Evolutionary conservation across 2,797 vertebrate species (phyloP), one percentile per base, ranked within the genome.

Genomic region (Lithobates sylvaticus): DNA sequence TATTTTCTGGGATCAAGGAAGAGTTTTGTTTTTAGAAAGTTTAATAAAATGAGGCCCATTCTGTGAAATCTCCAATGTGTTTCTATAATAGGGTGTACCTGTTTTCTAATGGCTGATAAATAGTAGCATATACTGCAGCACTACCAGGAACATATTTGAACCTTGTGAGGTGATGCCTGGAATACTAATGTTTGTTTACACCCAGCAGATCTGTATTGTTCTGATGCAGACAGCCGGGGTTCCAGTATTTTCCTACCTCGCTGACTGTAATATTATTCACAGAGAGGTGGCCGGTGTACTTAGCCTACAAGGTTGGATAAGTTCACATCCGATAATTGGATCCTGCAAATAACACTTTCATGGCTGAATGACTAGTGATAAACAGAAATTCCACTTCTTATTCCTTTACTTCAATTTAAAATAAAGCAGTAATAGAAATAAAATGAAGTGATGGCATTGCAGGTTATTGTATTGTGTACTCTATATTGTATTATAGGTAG

Each of bases 121-220:
- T 58, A 58, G 70, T 23, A 26, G 78, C 13, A 58, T 81, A 58
- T 39, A 34, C 23, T n/a, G 34, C 32, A 10, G 5, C 27, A 61
- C 78, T 50, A n/a, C 15, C 36, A 27, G 32, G 78, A 47, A 80
- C 27, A 80, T 44, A 81, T 58, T 18, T 5, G 68, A 54, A 61
- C 68, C 44, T 5, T 15, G 68, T 67, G n/a, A 54, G 44, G 16
- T 39, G 13, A 32, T 26, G 29, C 68, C 54, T 4, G 27, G 44
- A 54, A 80, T 80, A 80, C 67, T 70, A 70, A 80, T 6, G 16
- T 70, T 6, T 80, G 68, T 54, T 54, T 70, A 47, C 29, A 44
- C 16, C 65, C 21, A 10, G 65, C 78, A 15, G 26, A 54, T 54
- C 68, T 13, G 15, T 68, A 79, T 79, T 79, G 78, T 71, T 58